Conservation (phyloP, 2,888 invertebrate species). For the Lochmaea crataegi region DNA sequence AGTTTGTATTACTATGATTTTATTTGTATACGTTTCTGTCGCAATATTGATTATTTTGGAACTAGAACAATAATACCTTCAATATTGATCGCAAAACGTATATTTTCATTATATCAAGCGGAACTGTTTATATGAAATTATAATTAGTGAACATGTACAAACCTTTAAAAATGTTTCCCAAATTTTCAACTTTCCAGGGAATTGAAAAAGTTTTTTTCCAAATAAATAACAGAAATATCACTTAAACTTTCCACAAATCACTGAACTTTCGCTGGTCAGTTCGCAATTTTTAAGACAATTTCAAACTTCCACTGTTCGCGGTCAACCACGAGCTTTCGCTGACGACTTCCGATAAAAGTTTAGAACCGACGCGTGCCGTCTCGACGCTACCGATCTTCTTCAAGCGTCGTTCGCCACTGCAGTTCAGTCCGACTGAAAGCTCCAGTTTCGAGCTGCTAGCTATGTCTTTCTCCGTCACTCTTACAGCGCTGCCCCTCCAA, state of each 20-base stretch:
- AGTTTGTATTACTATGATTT: neutral
- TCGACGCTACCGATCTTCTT: constrained; percentile 2
- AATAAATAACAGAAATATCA: neutral
- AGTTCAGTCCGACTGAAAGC: constrained; percentile 20
- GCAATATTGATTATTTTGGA: constrained; percentile 9
- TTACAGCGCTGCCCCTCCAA: constrained; percentile 35
- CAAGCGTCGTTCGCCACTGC: constrained; percentile 28
- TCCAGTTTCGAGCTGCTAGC: constrained; percentile 3
- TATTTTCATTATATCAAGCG: neutral
- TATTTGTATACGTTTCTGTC: neutral
- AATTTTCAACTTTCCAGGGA: neutral
- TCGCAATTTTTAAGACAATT: neutral
- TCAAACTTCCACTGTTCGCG: neutral
- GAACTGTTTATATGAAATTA: neutral
- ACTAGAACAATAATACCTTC: neutral
- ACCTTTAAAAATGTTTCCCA: neutral
- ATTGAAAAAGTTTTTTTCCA: neutral
- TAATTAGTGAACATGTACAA: neutral
- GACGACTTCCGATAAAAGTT: neutral
- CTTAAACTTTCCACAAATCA: constrained; percentile 6
- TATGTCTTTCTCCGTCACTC: constrained; percentile 8
- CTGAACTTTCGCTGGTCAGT: neutral
- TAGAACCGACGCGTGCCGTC: constrained; percentile 4
- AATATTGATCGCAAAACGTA: constrained; percentile 8
- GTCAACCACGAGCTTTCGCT: neutral